Evolutionary conservation across 2,888 invertebrate species (phyloP), one percentile per base, ranked within the genome.

Genomic region (Mechanitis messenoides): DNA sequence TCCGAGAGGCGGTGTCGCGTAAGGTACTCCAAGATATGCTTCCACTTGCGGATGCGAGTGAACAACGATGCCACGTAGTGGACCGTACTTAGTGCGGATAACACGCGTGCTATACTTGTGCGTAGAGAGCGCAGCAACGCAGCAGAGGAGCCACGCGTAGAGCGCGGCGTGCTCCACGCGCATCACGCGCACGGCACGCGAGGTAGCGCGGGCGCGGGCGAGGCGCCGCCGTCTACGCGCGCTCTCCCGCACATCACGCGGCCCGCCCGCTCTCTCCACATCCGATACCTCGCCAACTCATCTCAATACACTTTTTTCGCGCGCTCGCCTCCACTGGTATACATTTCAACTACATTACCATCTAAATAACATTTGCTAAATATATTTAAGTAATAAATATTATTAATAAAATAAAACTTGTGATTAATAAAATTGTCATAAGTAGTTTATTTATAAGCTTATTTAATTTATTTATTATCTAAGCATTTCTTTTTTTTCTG

Each of bases 1-100:
- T 72, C 97, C 97, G 70, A 95, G 92, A 11, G 97, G 97, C 67
- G 97, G 95, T 68, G 97, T 96, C 47, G 97, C 98, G 90, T 97
- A 98, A 53, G 97, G 97, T 71, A 98, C 95, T 66, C 98, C 98
- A 66, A 97, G 92, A 83, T 96, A 98, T 28, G 96, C 96, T 87
- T 98, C 97, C 71, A 98, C 96, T 66, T 93, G 93, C 67, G 94
- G 95, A 81, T 94, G 93, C 70, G 94, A 93, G 77, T 95, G 94
- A 58, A 96, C 93, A 72, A 96, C 93, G 81, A 96, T 93, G 61
- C 97, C 98, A 55, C 97, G 93, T 75, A 98, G 87, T 65, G 94
- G 93, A 45, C 97, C 98, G 91, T 97, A 97, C 83, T 96, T 95
- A 71, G 97, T 98, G 79, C 93, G 93, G 70, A 97, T 95, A 68